Evolutionary conservation across 2,797 vertebrate species (phyloP), one percentile per base, ranked within the genome.

Genomic region (Gobio occitaniae): DNA sequence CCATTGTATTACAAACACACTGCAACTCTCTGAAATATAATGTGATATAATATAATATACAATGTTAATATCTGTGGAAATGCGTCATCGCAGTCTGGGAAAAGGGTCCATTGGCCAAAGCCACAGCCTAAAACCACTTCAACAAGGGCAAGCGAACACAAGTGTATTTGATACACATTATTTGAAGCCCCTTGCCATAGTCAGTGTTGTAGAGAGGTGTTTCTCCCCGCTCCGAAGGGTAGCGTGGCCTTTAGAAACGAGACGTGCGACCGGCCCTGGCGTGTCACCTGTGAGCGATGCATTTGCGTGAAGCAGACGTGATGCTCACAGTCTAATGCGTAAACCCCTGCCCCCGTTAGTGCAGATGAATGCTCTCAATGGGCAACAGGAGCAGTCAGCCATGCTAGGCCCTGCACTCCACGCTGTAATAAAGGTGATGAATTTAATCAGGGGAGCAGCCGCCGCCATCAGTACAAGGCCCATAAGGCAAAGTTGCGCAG

Each of bases 371-470:
- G 94, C 91, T 91, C 93, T 94, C 89, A 92, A 94, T 91, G 91
- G 7, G 80, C 89, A 95, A 94, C 92, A 91, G 94, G 93, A 95
- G 94, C 94, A 94, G 92, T 91, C 94, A 94, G 92, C 95, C 76
- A 79, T 96, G 94, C 90, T 94, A 89, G 94, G 92, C 92, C 94
- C 91, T 86, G 77, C 89, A 81, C 94, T 93, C 92, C 91, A 94
- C 94, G 93, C 94, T 69, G 95, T 95, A 96, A 96, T 96, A 96
- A 96, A 97, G 95, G 94, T 96, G 95, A 97, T 96, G 94, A 96
- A 96, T 96, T 95, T 95, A 96, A 96, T 96, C 93, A 86, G 92
- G 78, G 94, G 94, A 95, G 93, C 95, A 93, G 94, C 78, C 75
- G 32, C 76, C 47, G 29, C 44, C 77, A 47, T 92, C 93, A 93